Evolutionary conservation across 2,113 vertebrate genomes (phyloP).

Genomic region (Lagopus muta): DNA sequence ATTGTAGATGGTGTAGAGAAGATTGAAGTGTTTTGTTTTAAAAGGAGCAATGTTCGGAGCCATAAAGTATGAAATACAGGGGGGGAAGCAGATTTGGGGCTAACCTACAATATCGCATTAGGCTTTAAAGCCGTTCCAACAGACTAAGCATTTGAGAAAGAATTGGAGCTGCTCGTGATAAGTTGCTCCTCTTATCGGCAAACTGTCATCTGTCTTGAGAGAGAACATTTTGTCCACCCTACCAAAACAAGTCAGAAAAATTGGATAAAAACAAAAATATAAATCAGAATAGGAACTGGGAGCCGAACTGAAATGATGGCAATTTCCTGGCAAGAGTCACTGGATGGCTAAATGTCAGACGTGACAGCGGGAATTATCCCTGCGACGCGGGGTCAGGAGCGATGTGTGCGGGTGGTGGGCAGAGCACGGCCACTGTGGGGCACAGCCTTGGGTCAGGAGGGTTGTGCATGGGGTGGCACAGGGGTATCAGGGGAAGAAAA

Average conservation of each 20-base stretch:
- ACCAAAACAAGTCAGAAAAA: slow-evolving; percentile 70
- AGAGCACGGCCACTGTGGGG: neutral
- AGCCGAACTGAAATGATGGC: slow-evolving; percentile 62
- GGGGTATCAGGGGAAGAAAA: neutral
- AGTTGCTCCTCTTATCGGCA: slow-evolving; percentile 70
- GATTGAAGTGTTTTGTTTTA: slow-evolving; percentile 43
- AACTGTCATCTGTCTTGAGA: slow-evolving; percentile 66
- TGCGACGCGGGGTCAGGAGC: slow-evolving; percentile 36
- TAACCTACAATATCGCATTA: slow-evolving; percentile 64
- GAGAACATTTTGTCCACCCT: slow-evolving; percentile 70
- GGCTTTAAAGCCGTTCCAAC: slow-evolving; percentile 69
- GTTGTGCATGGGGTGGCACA: accelerated
- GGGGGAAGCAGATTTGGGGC: slow-evolving; percentile 48
- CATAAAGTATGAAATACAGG: slow-evolving; percentile 57
- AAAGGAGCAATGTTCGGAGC: slow-evolving; percentile 16
- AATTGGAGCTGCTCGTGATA: slow-evolving; percentile 53
- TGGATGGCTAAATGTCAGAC: slow-evolving; percentile 67
- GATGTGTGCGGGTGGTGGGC: neutral
- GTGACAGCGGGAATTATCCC: slow-evolving; percentile 67
- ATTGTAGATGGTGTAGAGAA: neutral
- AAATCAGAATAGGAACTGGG: slow-evolving; percentile 66
- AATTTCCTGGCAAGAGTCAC: slow-evolving; percentile 61
- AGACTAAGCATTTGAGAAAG: slow-evolving; percentile 63
- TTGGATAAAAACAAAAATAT: slow-evolving; percentile 69
- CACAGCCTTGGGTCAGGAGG: neutral